Percentiles rank a stretch among this genome's conserved stretches.
phyloP scores from a whole-genome alignment of 2,888 invertebrate species.

The Dusona sp. region DNA sequence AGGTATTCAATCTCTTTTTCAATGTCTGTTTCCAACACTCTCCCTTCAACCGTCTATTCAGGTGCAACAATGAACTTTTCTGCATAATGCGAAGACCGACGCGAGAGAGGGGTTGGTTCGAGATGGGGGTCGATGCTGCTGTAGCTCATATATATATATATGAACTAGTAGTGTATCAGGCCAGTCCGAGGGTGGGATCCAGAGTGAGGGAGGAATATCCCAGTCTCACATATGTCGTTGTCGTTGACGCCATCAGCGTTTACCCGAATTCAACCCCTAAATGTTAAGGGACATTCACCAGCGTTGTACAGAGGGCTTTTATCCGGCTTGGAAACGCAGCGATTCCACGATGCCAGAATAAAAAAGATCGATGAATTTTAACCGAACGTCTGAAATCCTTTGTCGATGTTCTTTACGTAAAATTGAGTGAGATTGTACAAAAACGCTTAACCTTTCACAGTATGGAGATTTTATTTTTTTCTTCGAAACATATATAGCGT shows the following conservation, averaged over 20 bases:
- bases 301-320: constrained; percentile 41
- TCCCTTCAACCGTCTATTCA: constrained; percentile 73
- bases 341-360: constrained; percentile 30
- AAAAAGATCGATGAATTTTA: constrained; percentile 62
- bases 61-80: constrained; percentile 77
- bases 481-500: neutral
- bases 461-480: neutral
- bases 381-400: constrained; percentile 24
- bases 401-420: constrained; percentile 24
- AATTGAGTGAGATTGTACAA: constrained; percentile 11
- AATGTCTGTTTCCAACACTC: constrained; percentile 38
- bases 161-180: too few species aligned
- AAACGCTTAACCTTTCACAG: neutral
- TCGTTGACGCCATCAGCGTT: constrained; percentile 63
- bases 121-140: constrained; percentile 48
- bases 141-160: constrained; percentile 32
- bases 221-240: constrained; percentile 62
- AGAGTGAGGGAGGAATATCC: constrained; percentile 58
- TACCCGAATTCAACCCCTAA: constrained; percentile 60
- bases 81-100: constrained; percentile 76
- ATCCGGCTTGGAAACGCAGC: constrained; percentile 53
- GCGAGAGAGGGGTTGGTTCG: constrained; percentile 64
- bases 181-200: constrained; percentile 47
- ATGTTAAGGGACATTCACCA: constrained; percentile 61
- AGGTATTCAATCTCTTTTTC: constrained; percentile 8